Percentiles rank a stretch among this genome's conserved stretches.
These are phyloP conservation scores for Phymastichus coffea DNA, from an alignment of 1,140 invertebrate species.

Conservation along the genomic window DNA sequence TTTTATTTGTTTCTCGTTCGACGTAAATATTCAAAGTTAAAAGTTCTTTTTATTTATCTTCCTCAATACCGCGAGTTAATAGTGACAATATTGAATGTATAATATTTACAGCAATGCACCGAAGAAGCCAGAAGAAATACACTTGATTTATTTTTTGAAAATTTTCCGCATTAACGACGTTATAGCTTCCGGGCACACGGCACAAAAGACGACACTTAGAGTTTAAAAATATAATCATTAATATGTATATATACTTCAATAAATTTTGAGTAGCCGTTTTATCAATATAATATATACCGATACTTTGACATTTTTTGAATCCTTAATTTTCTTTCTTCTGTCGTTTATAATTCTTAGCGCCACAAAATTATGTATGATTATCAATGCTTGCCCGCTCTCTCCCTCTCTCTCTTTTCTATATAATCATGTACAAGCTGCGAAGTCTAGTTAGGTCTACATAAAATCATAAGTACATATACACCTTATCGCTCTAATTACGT, in stretches of 20 bases:
- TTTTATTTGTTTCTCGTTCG: slow-evolving; percentile 13
- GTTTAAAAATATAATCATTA: slow-evolving; percentile 59
- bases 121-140: slow-evolving; percentile 1
- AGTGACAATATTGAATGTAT: slow-evolving; percentile 32
- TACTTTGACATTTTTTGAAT: slow-evolving; percentile 14
- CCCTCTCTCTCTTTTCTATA: neutral
- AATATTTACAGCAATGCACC: slow-evolving; percentile 49
- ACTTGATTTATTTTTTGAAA: neutral
- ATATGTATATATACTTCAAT: slow-evolving; percentile 40
- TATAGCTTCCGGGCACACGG: slow-evolving; percentile 39
- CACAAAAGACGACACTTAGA: slow-evolving; percentile 56
- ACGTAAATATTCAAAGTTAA: slow-evolving; percentile 29
- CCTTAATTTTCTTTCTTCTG: slow-evolving; percentile 3
- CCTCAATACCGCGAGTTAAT: slow-evolving; percentile 15
- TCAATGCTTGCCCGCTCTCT: neutral
- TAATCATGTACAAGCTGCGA: neutral
- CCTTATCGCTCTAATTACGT: too few relatives aligned
- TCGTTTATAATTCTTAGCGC: neutral
- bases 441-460: neutral
- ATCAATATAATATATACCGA: slow-evolving; percentile 31
- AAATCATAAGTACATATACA: slow-evolving; percentile 2
- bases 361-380: neutral
- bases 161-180: slow-evolving; percentile 3
- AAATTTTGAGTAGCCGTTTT: slow-evolving; percentile 53
- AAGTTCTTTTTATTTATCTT: slow-evolving; percentile 14